Evolutionary conservation across 2,888 invertebrate species (phyloP).

Genomic region (Pseudeuparius sepicola): DNA sequence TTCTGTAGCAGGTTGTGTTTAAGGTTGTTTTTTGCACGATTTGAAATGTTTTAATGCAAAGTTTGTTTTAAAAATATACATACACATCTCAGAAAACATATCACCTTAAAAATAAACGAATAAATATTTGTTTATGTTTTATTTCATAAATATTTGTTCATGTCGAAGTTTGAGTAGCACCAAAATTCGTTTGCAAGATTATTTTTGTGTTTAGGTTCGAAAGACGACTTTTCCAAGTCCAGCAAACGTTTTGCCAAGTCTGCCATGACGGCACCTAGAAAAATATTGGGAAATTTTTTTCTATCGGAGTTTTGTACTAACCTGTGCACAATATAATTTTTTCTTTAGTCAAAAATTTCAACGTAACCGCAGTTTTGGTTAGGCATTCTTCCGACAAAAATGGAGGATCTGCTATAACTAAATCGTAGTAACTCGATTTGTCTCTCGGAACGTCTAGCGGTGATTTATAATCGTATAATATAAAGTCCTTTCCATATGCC

Average conservation of each 20-base stretch:
- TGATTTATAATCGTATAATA: slow-evolving; percentile 79
- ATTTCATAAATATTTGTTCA: slow-evolving; percentile 46
- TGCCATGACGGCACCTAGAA: slow-evolving; percentile 65
- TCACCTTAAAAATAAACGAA: too few species aligned
- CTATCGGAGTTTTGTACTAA: slow-evolving; percentile 26
- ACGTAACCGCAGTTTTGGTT: slow-evolving; percentile 67
- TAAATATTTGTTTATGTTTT: too few species aligned
- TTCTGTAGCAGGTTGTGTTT: too few species aligned
- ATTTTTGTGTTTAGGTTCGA: slow-evolving; percentile 74
- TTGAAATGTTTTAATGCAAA: too few species aligned
- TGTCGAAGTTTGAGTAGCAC: slow-evolving; percentile 81
- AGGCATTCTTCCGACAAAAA: slow-evolving; percentile 90
- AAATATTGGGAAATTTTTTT: slow-evolving; percentile 14
- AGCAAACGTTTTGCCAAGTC: slow-evolving; percentile 56
- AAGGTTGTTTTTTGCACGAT: too few species aligned
- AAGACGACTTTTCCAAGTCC: slow-evolving; percentile 53
- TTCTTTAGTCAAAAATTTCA: slow-evolving; percentile 58
- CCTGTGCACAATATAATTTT: slow-evolving; percentile 85
- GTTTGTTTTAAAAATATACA: too few species aligned
- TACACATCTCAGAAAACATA: too few species aligned
- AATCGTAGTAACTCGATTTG: slow-evolving; percentile 54
- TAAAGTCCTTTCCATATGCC: slow-evolving; percentile 65
- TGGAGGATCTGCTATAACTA: slow-evolving; percentile 90
- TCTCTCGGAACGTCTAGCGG: slow-evolving; percentile 59
- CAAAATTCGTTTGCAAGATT: slow-evolving; percentile 90